Base-by-base conservation (phyloP, 2,888 invertebrate genomes). In the Drosophila macrospina region DNA sequence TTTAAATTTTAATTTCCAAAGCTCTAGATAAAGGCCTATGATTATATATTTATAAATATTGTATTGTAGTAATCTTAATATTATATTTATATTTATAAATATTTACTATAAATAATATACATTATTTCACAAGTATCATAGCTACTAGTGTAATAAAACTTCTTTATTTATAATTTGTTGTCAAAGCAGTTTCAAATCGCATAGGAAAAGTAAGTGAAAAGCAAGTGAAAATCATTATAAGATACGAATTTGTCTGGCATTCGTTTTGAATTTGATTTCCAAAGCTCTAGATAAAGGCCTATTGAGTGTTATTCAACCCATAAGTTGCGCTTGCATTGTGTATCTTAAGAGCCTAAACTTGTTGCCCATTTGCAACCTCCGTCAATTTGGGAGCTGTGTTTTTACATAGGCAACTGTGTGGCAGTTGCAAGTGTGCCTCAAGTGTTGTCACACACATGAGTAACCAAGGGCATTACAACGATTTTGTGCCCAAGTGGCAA, bases 391-490 rank as follows among this genome's bases (percentile, higher is more conserved):
- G 34, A 55, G 50, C 67, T 55, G 45, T 60, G 36, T 51, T 67
- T 30, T 30, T 11, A 11, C 28, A n/a, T 16, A 16, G 30, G 47
- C 7, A 32, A 32, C 32, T 56, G 52, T 54, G 72, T 63, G 76
- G 61, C 76, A 76, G 63, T 26, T 30, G 55, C 69, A 69, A 84
- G 74, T 69, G 77, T 52, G 77, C 71, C 74, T 86, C 84, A 63
- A 84, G 87, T 86, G 81, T 86, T 84, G 83, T 84, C 86, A 80
- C 86, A 79, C 71, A 71, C 68, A 77, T 78, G 78, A 76, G 61
- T 41, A 62, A 71, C 50, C 74, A 68, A 72, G 64, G 77, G 66
- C 79, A 80, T 80, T 78, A 78, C 78, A 80, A 76, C 72, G 70
- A 73, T 72, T 84, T 86, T 65, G 63, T 66, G 57, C 60, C 54